Evolutionary conservation across 2,888 invertebrate genomes (phyloP).

Genomic region (Pseudeuparius sepicola): DNA sequence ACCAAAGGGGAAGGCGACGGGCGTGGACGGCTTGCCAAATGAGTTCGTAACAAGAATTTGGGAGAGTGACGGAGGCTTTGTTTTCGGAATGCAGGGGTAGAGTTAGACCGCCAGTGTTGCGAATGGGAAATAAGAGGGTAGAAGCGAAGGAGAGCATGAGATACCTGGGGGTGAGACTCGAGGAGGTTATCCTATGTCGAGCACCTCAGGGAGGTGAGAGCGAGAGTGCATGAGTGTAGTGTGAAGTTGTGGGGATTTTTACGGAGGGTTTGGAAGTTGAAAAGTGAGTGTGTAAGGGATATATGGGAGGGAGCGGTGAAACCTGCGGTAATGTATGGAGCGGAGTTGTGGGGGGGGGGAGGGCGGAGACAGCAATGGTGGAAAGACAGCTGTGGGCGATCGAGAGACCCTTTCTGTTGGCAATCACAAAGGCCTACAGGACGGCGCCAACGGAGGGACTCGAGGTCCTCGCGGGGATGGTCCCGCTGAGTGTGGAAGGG

Average conservation of each 20-base stretch:
- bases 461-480: constrained; percentile 14
- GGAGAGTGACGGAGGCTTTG: constrained; percentile 1
- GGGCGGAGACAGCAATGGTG: constrained; percentile 10
- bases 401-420: constrained; percentile 18
- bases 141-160: constrained; percentile 3
- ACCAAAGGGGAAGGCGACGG: constrained; percentile 5
- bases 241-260: constrained; percentile 6
- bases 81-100: constrained; percentile 9
- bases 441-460: no score
- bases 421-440: constrained; percentile 18
- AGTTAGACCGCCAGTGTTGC: constrained; percentile 10
- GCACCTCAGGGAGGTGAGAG: constrained; percentile 10
- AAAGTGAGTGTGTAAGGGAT: constrained; percentile 8
- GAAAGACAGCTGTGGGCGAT: constrained; percentile 15
- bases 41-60: neutral
- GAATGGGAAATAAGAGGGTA: constrained; percentile 6
- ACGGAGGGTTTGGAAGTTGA: neutral
- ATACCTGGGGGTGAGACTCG: constrained; percentile 16
- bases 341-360: constrained; percentile 19
- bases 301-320: constrained; percentile 14
- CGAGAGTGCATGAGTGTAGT: neutral
- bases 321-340: constrained; percentile 18
- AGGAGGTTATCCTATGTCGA: constrained; percentile 11
- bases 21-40: constrained; percentile 8
- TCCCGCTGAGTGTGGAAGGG: constrained; percentile 10